Evolutionary conservation across 2,888 invertebrate species (phyloP).

Genomic region (Dolichomitus sp.): DNA sequence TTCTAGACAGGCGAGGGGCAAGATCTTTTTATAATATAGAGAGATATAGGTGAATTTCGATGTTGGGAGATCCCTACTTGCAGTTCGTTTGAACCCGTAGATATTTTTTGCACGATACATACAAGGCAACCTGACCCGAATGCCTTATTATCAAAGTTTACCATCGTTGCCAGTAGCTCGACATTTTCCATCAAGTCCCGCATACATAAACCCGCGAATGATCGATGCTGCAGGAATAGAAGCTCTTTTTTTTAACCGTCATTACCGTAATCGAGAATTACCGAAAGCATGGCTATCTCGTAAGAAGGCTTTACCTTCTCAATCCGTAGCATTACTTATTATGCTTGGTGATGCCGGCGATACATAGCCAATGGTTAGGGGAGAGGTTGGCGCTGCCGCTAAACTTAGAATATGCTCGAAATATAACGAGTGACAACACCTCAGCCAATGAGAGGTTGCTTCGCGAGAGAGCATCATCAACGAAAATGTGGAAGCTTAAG

Average conservation of each 20-base stretch:
- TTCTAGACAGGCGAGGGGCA: too few species aligned
- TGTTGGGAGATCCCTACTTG: too few species aligned
- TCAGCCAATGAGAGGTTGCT: slow-evolving; percentile 73
- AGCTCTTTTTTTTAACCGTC: not conserved
- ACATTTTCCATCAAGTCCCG: not conserved
- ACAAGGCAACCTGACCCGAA: too few species aligned
- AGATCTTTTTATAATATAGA: too few species aligned
- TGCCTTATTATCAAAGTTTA: too few species aligned
- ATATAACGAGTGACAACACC: slow-evolving; percentile 83
- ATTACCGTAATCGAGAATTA: not conserved
- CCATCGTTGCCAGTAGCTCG: not conserved
- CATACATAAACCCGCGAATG: too few species aligned
- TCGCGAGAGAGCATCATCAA: slow-evolving; percentile 35
- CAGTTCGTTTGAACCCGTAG: too few species aligned
- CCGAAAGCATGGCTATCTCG: not conserved
- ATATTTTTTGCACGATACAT: too few species aligned
- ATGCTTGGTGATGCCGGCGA: slow-evolving; percentile 8
- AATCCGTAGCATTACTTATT: not conserved
- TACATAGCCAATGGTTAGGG: slow-evolving; percentile 12
- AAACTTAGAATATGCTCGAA: slow-evolving; percentile 84
- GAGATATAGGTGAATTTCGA: too few species aligned
- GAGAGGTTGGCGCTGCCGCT: slow-evolving; percentile 69
- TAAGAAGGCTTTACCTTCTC: not conserved
- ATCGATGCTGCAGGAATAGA: too few species aligned
- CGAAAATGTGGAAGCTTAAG: slow-evolving; percentile 57